Percentiles rank a stretch among this genome's conserved stretches.
Conservation (phyloP, 2,888 invertebrate species). For the Falcaria lacertinaria region DNA sequence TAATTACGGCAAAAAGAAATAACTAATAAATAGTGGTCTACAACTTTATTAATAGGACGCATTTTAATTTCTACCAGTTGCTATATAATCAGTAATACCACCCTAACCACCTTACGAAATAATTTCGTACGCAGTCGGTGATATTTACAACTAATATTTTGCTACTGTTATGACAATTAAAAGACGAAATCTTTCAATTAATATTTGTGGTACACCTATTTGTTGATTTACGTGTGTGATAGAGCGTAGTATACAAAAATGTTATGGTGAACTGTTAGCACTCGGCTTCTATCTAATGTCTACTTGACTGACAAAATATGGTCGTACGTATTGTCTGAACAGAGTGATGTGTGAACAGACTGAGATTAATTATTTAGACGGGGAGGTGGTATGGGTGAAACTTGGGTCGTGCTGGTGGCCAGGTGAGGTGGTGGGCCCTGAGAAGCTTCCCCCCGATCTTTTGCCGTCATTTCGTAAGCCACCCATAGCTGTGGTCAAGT, state of each 20-base stretch:
- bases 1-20: neutral
- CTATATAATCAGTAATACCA: constrained; percentile 63
- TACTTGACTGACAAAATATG: constrained; percentile 60
- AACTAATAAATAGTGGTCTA: neutral
- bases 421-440: constrained; percentile 84
- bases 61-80: no score
- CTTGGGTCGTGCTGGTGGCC: constrained; percentile 92
- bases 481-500: constrained; percentile 90
- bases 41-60: no score
- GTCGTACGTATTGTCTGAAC: constrained; percentile 69
- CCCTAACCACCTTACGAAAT: constrained; percentile 42
- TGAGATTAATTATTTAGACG: constrained; percentile 83
- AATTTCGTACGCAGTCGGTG: constrained; percentile 77
- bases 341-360: constrained; percentile 85
- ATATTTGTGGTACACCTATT: constrained; percentile 21
- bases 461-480: constrained; percentile 82
- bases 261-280: constrained; percentile 54
- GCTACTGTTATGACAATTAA: constrained; percentile 70
- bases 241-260: constrained; percentile 33
- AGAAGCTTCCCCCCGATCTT: constrained; percentile 84
- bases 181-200: constrained; percentile 32
- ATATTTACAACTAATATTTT: constrained; percentile 76
- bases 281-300: constrained; percentile 58
- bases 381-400: constrained; percentile 93
- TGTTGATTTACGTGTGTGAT: constrained; percentile 25